Evolutionary conservation across 2,113 vertebrate species (phyloP).

Genomic region (Anhinga rufa): DNA sequence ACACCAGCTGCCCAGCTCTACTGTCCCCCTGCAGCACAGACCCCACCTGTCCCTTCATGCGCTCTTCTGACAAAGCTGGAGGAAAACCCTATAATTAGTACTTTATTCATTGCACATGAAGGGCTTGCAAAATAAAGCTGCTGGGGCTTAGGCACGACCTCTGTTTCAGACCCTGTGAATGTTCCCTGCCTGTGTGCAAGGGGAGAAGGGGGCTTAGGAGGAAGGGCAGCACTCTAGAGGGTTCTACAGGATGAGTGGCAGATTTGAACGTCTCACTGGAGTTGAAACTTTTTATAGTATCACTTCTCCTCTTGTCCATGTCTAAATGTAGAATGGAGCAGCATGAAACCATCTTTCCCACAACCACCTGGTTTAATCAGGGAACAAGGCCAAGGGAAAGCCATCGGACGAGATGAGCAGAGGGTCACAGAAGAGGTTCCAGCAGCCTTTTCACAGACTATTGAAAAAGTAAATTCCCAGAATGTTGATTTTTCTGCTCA

Average conservation of each 20-base stretch:
- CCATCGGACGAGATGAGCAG: neutral
- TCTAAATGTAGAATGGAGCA: conserved; percentile 22
- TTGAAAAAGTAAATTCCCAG: neutral
- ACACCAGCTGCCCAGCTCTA: neutral
- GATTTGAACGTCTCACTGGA: neutral
- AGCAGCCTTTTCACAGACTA: neutral
- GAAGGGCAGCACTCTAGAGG: neutral
- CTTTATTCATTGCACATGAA: neutral
- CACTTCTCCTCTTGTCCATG: neutral
- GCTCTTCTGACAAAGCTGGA: neutral
- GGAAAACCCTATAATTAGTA: neutral
- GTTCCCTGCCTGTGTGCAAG: neutral
- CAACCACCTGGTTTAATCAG: conserved; percentile 23
- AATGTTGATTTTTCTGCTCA: neutral
- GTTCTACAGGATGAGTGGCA: neutral
- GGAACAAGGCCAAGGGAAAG: conserved; percentile 16
- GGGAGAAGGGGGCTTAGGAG: neutral
- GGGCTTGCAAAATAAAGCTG: neutral
- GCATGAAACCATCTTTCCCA: neutral
- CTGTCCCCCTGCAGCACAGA: neutral
- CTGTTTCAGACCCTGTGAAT: neutral
- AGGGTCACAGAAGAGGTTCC: neutral
- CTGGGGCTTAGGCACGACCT: neutral
- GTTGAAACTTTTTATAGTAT: conserved; percentile 27
- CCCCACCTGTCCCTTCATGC: neutral